These are phyloP conservation scores for Bedellia somnulentella DNA, from an alignment of 2,888 invertebrate genomes.

Conservation along the genomic window DNA sequence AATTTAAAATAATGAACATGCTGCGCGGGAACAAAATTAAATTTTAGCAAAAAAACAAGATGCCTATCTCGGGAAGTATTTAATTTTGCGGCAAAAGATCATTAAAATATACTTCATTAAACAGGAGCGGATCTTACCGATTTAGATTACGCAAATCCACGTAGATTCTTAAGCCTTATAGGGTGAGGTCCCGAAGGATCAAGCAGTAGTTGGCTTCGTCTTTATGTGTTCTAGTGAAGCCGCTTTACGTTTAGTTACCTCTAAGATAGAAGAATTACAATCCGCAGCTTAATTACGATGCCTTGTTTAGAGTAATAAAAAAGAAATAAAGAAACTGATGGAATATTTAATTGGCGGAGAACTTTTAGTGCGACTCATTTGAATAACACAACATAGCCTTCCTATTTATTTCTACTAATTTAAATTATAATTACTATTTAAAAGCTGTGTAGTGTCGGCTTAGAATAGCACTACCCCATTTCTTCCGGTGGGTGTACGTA, in stretches of 20 bases:
- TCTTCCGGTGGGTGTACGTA: too few species aligned
- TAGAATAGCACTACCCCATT: too few species aligned
- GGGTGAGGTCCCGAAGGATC: constrained; percentile 30
- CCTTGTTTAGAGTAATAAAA: constrained; percentile 22
- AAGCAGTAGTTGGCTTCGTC: constrained; percentile 11
- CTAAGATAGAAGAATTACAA: constrained; percentile 23
- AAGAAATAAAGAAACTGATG: too few species aligned
- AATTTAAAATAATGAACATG: constrained; percentile 22
- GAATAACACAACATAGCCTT: too few species aligned
- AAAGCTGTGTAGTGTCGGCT: too few species aligned
- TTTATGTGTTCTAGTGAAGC: constrained; percentile 5
- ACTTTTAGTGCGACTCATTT: too few species aligned
- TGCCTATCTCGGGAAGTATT: not conserved
- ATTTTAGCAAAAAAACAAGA: constrained; percentile 10
- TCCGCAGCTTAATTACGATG: constrained; percentile 38
- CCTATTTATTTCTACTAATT: too few species aligned
- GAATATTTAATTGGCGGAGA: too few species aligned
- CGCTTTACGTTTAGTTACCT: constrained; percentile 22
- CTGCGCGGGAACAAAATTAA: constrained; percentile 15
- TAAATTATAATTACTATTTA: too few species aligned
- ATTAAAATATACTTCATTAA: not conserved
- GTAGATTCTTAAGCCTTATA: constrained; percentile 48
- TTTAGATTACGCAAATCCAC: constrained; percentile 45
- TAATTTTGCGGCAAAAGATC: too few species aligned
- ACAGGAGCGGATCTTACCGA: constrained; percentile 22